Conservation (phyloP, 2,113 vertebrate species). For the Taurulus bubalis region DNA sequence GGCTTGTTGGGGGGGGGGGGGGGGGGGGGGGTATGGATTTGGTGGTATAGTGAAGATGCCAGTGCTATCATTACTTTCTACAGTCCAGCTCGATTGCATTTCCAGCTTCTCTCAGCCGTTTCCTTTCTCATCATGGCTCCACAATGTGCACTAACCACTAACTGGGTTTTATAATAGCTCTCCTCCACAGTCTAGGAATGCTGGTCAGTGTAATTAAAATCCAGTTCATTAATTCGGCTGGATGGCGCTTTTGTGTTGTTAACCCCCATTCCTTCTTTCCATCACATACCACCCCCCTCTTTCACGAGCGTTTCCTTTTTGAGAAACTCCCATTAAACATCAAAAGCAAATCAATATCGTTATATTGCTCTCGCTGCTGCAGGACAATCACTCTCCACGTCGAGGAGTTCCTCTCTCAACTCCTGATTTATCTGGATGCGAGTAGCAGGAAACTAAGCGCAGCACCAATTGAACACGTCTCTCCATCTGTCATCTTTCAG, state of each 20-base stretch:
- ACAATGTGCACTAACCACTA: constrained; percentile 41
- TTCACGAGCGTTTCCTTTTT: constrained; percentile 13
- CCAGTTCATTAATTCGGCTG: constrained; percentile 36
- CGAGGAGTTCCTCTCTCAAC: constrained; percentile 55
- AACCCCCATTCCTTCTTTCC: constrained; percentile 20
- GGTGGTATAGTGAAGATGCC: constrained; percentile 48
- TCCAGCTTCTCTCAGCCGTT: not conserved
- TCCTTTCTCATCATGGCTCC: constrained; percentile 27
- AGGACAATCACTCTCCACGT: constrained; percentile 23
- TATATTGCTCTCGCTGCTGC: constrained; percentile 31
- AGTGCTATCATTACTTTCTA: constrained; percentile 13
- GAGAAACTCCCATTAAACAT: constrained; percentile 72
- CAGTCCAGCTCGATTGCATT: constrained; percentile 20
- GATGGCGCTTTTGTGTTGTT: constrained; percentile 37
- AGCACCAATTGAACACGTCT: constrained; percentile 59
- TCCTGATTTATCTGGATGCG: constrained; percentile 63
- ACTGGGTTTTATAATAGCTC: constrained; percentile 45
- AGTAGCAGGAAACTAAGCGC: constrained; percentile 65
- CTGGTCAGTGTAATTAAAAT: constrained; percentile 49
- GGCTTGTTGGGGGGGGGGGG: constrained; percentile 64
- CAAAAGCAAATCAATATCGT: constrained; percentile 73
- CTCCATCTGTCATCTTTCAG: constrained; percentile 72
- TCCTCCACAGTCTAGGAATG: constrained; percentile 52
- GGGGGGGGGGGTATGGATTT: constrained; percentile 69
- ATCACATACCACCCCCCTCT: not conserved